phyloP scores from a whole-genome alignment of 1,140 invertebrate genomes.

The Camponotus floridanus region DNA sequence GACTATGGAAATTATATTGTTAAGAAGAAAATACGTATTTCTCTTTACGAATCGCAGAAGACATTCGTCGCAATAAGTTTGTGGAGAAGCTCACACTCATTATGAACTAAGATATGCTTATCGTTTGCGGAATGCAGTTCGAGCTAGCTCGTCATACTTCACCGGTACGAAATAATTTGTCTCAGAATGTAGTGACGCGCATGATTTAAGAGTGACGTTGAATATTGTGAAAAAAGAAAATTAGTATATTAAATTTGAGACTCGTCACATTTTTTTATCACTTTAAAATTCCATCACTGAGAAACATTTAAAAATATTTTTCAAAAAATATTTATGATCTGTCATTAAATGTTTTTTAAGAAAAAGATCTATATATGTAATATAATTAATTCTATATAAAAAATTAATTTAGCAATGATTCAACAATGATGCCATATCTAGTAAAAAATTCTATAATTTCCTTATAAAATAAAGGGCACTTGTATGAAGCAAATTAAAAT shows the following conservation, averaged over 20 bases:
- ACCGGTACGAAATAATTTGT: conserved; percentile 54
- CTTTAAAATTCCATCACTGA: not conserved
- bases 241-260: not conserved
- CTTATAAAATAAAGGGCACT: not conserved
- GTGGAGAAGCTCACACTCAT: conserved; percentile 59
- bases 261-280: not conserved
- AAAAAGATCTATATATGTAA: not conserved
- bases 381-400: not conserved
- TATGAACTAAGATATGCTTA: conserved; percentile 76
- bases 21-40: conserved; percentile 34
- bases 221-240: not conserved
- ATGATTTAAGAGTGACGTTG: conserved; percentile 38
- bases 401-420: not conserved
- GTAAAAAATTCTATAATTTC: not conserved
- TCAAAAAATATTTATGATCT: not conserved
- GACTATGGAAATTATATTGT: not conserved
- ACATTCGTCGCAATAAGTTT: conserved; percentile 59
- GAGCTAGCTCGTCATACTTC: conserved; percentile 55
- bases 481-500: not conserved
- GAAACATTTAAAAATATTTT: not conserved
- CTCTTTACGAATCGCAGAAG: conserved; percentile 23
- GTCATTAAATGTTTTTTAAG: not conserved
- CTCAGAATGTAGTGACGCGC: not conserved
- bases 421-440: not conserved
- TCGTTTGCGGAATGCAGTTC: conserved; percentile 72